Percentiles rank a stretch among this genome's conserved stretches.
Conservation (phyloP, 2,113 vertebrate species). For the Perccottus glenii region DNA sequence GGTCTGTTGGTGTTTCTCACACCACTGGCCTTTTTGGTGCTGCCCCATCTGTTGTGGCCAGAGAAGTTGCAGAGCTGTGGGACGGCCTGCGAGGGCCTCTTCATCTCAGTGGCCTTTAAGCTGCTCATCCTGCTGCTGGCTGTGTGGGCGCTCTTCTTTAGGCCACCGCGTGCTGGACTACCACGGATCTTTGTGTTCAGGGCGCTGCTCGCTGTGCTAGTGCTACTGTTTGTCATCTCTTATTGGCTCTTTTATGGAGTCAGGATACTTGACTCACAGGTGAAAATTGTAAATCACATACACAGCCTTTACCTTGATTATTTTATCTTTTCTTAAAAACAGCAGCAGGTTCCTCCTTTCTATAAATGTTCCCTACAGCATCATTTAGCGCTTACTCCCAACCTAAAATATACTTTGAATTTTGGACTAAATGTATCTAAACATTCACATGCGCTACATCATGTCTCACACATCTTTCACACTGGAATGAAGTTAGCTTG, state of each 20-base stretch:
- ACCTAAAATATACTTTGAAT: too few species aligned
- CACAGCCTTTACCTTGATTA: too few species aligned
- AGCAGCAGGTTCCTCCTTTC: too few species aligned
- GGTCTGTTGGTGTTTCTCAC: slow-evolving; percentile 93
- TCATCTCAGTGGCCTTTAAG: slow-evolving; percentile 96
- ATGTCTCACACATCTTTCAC: slow-evolving; percentile 23
- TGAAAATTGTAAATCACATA: slow-evolving; percentile 12
- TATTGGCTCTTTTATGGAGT: slow-evolving; percentile 98
- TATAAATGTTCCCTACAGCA: too few species aligned
- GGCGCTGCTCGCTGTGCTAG: slow-evolving; percentile 87
- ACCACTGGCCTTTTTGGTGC: slow-evolving; percentile 90
- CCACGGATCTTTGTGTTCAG: slow-evolving; percentile 90
- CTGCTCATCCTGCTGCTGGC: slow-evolving; percentile 93
- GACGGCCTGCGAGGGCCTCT: slow-evolving; percentile 93
- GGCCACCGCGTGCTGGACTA: slow-evolving; percentile 84
- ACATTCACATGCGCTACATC: slow-evolving; percentile 57
- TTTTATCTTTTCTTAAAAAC: too few species aligned
- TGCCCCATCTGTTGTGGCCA: slow-evolving; percentile 92
- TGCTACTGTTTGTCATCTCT: slow-evolving; percentile 91
- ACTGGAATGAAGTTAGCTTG: neutral
- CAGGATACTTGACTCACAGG: slow-evolving; percentile 87
- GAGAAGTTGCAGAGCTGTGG: slow-evolving; percentile 89
- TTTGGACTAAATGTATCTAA: slow-evolving; percentile 44
- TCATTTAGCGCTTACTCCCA: too few species aligned
- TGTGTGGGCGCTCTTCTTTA: slow-evolving; percentile 94